Conservation (phyloP, 2,888 invertebrate genomes). For the Apamea sordens region DNA sequence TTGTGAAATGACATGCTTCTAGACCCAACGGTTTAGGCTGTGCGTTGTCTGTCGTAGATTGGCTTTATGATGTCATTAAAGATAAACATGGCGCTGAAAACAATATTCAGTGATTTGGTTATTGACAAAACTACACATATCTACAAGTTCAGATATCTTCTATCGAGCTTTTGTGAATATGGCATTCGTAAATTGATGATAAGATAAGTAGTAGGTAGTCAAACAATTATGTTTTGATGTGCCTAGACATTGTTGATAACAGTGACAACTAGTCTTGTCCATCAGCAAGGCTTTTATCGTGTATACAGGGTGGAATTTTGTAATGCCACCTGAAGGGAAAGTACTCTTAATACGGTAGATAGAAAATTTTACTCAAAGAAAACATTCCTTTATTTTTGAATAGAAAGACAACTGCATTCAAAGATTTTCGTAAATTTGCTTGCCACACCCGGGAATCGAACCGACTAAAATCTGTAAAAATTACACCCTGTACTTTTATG, state of each 20-base stretch:
- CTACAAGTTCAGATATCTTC: not conserved
- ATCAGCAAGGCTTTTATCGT: slow-evolving; percentile 31
- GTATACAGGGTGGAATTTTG: no score
- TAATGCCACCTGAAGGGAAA: no score
- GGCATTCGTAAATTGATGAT: slow-evolving; percentile 9
- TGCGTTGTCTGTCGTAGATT: not conserved
- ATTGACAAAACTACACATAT: not conserved
- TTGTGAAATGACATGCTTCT: not conserved
- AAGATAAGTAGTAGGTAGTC: not conserved
- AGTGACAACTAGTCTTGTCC: not conserved
- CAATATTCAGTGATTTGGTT: not conserved
- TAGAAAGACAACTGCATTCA: no score
- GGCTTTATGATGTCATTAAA: slow-evolving; percentile 4
- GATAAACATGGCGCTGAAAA: not conserved
- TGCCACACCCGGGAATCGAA: no score
- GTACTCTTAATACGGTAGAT: no score
- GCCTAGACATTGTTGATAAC: slow-evolving; percentile 8
- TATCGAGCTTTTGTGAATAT: slow-evolving; percentile 15
- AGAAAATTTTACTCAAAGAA: no score
- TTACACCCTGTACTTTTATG: no score
- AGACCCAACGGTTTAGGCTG: not conserved
- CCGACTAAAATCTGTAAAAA: no score
- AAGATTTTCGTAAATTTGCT: no score
- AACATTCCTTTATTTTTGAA: no score
- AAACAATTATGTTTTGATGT: slow-evolving; percentile 25